A percentile compares a stretch with the other conserved stretches of the same genome.
These are phyloP conservation scores for Raphicerus campestris DNA, from an alignment of 2,113 vertebrate genomes.

Conservation along the genomic window DNA sequence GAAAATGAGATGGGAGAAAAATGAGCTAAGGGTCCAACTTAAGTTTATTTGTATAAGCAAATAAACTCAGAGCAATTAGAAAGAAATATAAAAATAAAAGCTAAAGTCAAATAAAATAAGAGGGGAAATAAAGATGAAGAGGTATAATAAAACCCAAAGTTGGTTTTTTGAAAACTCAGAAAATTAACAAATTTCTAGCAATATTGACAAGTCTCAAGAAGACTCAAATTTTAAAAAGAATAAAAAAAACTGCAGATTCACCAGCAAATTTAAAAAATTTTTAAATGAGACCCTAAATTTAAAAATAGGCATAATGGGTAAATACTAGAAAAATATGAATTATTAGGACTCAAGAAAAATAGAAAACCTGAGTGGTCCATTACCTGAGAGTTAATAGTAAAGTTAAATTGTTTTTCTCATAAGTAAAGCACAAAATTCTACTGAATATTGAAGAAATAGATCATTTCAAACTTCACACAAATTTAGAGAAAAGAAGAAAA, in stretches of 20 bases:
- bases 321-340: background rate
- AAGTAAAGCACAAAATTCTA: background rate
- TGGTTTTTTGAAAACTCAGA: background rate
- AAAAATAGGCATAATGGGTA: background rate
- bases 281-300: background rate
- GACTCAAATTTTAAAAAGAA: background rate
- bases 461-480: background rate
- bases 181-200: background rate
- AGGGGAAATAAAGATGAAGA: background rate
- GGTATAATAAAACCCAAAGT: background rate
- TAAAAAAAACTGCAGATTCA: background rate
- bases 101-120: background rate
- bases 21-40: background rate
- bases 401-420: background rate
- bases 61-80: background rate
- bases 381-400: background rate
- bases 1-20: background rate
- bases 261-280: background rate
- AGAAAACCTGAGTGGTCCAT: background rate
- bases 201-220: background rate
- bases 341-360: background rate
- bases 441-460: background rate
- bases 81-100: slow-evolving; percentile 6
- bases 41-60: too few relatives aligned
- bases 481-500: background rate